Evolutionary conservation across 2,888 invertebrate species (phyloP).

Genomic region (Criorhina ranunculi): DNA sequence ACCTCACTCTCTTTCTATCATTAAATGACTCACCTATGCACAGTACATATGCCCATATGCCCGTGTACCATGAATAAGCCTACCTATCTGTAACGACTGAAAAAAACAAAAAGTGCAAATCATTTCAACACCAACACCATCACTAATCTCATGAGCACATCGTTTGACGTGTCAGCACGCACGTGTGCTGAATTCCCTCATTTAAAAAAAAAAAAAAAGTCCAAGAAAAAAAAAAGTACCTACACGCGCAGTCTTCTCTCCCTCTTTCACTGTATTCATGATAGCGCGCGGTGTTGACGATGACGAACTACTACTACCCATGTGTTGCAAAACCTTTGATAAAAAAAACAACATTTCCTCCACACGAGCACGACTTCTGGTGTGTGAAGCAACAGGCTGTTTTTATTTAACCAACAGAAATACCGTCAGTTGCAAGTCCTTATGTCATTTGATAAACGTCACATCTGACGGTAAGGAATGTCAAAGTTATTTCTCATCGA

Average conservation of each 20-base stretch:
- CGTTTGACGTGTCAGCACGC: conserved; percentile 28
- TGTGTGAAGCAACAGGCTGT: conserved; percentile 14
- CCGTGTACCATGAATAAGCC: background rate
- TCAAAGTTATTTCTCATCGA: background rate
- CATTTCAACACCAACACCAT: conserved; percentile 3
- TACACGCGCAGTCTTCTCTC: conserved; percentile 43
- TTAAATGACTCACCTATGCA: conserved; percentile 12
- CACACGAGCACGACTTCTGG: background rate
- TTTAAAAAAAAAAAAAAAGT: conserved; percentile 1
- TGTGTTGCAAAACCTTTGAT: too few species aligned
- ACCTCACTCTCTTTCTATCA: background rate
- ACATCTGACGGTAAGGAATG: background rate
- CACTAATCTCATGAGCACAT: conserved; percentile 27
- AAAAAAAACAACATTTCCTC: background rate
- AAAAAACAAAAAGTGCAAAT: conserved; percentile 9
- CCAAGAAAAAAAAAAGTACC: conserved; percentile 33
- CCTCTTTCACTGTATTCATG: conserved; percentile 21
- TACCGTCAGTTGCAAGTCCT: conserved; percentile 10
- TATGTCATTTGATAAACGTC: background rate
- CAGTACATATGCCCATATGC: background rate
- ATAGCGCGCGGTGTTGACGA: conserved; percentile 20
- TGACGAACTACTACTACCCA: conserved; percentile 17
- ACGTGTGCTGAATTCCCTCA: conserved; percentile 43
- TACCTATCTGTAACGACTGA: background rate
- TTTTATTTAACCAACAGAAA: background rate